Conservation (phyloP, 2,113 vertebrate genomes). For the Perca fluviatilis region DNA sequence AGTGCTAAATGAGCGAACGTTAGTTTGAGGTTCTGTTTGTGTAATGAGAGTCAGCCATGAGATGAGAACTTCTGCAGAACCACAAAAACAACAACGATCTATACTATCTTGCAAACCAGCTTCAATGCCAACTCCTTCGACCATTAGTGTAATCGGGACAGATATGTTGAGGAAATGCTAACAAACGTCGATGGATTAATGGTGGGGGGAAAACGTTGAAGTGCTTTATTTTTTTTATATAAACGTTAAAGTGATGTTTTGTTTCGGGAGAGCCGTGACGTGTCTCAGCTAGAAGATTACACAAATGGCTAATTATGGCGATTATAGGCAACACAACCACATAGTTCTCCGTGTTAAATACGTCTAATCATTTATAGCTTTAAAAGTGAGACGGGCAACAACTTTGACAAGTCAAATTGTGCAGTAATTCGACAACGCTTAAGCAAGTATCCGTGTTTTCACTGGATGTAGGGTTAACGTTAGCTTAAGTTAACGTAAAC, state of each 20-base stretch:
- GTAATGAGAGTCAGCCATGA: slow-evolving; percentile 28
- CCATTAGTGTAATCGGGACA: accelerated
- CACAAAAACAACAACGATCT: not conserved
- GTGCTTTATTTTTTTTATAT: not conserved
- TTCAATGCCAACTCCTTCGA: not conserved
- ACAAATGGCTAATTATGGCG: slow-evolving; percentile 6
- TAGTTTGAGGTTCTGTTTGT: slow-evolving; percentile 11
- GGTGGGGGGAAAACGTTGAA: not conserved
- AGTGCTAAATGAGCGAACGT: slow-evolving; percentile 1
- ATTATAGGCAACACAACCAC: not conserved
- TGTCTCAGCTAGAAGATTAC: slow-evolving; percentile 32
- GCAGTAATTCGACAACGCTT: not conserved
- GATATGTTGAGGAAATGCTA: not conserved
- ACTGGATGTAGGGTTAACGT: not conserved
- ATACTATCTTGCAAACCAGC: not conserved
- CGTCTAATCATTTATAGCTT: too few relatives aligned
- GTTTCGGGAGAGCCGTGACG: slow-evolving; percentile 33
- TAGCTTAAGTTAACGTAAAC: not conserved
- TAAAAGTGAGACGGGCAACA: not conserved
- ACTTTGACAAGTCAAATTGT: accelerated
- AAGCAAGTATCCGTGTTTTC: not conserved
- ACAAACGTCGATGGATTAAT: not conserved
- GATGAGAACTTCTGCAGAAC: slow-evolving; percentile 42
- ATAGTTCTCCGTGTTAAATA: not conserved
- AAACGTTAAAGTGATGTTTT: not conserved